Evolutionary conservation across 2,797 vertebrate genomes (phyloP).

Genomic region (Dicrostonyx torquatus): DNA sequence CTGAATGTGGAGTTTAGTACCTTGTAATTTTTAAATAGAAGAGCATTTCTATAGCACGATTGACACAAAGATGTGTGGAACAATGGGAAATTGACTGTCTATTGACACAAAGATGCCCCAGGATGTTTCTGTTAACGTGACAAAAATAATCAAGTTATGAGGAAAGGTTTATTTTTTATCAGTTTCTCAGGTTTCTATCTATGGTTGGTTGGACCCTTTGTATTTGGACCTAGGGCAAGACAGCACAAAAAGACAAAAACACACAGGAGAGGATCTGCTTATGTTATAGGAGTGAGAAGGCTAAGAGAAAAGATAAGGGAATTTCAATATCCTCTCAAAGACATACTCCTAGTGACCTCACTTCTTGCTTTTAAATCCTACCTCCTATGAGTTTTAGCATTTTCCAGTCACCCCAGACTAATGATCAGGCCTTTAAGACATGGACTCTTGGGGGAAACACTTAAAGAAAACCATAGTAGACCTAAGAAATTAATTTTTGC

Average conservation of each 20-base stretch:
- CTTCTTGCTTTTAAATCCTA: not conserved
- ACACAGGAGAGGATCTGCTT: not conserved
- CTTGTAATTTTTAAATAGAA: not conserved
- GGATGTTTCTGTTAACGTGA: not conserved
- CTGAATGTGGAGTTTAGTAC: not conserved
- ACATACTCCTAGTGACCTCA: not conserved
- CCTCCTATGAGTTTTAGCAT: not conserved
- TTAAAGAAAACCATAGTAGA: not conserved
- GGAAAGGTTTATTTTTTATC: not conserved
- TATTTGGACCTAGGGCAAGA: not conserved
- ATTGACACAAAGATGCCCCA: not conserved
- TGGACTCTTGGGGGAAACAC: not conserved
- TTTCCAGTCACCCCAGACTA: not conserved
- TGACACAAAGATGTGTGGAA: not conserved
- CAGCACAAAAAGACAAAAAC: not conserved
- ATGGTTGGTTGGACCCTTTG: not conserved
- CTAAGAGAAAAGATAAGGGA: not conserved
- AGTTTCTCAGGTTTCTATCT: not conserved
- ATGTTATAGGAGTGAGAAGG: not conserved
- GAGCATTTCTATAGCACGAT: not conserved
- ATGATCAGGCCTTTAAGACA: not conserved
- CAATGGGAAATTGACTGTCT: not conserved
- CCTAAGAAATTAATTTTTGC: conserved; percentile 10
- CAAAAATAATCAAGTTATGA: not conserved
- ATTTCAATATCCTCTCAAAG: not conserved